Evolutionary conservation across 1,140 invertebrate species (phyloP), one percentile per base, ranked within the genome.

Genomic region (Drosophila jambulina): DNA sequence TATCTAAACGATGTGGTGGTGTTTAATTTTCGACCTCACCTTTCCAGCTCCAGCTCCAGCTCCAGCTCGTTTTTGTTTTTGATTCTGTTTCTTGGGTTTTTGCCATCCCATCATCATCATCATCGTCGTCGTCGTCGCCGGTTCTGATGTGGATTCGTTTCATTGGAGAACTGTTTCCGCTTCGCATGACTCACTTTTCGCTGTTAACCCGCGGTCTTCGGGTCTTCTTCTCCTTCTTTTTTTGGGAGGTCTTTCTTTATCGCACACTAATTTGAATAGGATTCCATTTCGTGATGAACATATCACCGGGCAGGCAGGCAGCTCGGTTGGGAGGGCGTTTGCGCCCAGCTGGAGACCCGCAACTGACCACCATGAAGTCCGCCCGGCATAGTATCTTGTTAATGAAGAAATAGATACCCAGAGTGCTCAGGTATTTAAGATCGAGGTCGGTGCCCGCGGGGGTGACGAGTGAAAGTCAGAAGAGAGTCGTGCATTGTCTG

Each of bases 11-110:
- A 90, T 90, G 86, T 91, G 85, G 78, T 88, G 85, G 85, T 90
- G 85, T 90, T 90, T 90, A 90, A 90, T 90, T 90, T 90, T 90
- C 85, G 85, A 91, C 86, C 83, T 90, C 86, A 90, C 85, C 85
- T 88, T 88, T 88, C n/a, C n/a, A n/a, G n/a, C n/a, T 81, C 86
- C 78, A 88, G 86, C 80, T 88, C 64, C 49, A 49, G 15, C 48
- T 51, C 12, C 49, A 54, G 51, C 32, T 54, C 59, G 63, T 67
- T 59, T 79, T 75, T 56, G 75, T 85, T 67, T 45, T 75, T 67
- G 53, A 54, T 54, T 54, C 49, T 57, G 56, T 59, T 54, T 79
- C 45, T 83, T 61, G 53, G 42, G 19, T 53, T 67, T 75, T 67
- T 56, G 58, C 56, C 60, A 65, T 62, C 57, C 70, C 61, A 57